phyloP scores from a whole-genome alignment of 2,113 vertebrate species.

The Noturus placidus region DNA sequence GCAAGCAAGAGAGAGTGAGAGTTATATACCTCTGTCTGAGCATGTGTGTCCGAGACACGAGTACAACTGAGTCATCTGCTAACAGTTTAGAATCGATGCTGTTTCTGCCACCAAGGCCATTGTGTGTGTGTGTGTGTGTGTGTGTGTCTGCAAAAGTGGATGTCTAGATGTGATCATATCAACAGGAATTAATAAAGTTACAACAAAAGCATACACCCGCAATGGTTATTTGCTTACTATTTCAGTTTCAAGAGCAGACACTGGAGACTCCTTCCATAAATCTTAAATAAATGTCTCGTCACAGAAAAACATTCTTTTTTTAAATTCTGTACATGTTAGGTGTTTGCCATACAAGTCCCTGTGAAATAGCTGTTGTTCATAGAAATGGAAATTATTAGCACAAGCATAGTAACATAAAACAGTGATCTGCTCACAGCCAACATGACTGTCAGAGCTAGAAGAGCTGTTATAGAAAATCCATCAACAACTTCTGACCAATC shows the following conservation, averaged over 20 bases:
- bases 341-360: neutral
- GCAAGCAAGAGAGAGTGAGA: neutral
- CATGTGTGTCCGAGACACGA: conserved; percentile 3
- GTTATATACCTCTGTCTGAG: conserved; percentile 3
- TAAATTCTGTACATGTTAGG: neutral
- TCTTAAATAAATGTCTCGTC: neutral
- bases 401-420: no score
- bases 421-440: no score
- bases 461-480: neutral
- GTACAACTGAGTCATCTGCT: conserved; percentile 21
- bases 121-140: neutral
- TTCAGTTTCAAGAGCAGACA: neutral
- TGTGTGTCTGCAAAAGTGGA: conserved; percentile 13
- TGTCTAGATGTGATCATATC: conserved; percentile 43
- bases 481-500: neutral
- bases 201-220: neutral
- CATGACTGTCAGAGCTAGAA: no score
- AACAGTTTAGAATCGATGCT: conserved; percentile 11
- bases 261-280: neutral
- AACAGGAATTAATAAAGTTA: neutral
- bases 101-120: conserved; percentile 10
- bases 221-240: neutral
- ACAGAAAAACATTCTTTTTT: neutral
- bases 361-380: neutral
- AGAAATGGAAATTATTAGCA: neutral